Evolutionary conservation across 2,113 vertebrate genomes (phyloP).

Genomic region (Passerina amoena): DNA sequence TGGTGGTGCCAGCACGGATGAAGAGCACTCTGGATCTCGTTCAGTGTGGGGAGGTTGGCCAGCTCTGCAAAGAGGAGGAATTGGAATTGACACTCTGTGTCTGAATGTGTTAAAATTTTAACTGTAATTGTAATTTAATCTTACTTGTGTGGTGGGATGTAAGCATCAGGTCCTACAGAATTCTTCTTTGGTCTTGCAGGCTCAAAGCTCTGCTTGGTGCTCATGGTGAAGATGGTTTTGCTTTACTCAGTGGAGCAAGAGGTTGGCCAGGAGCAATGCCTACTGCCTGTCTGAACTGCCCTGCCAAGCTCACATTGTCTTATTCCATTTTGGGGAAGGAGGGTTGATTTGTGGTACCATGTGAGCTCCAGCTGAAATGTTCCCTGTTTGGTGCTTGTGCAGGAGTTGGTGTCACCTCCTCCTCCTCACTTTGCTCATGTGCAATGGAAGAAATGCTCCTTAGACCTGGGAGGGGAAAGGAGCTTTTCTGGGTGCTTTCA

Average conservation of each 20-base stretch:
- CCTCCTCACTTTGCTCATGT: rapidly evolving
- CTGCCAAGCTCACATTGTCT: not conserved
- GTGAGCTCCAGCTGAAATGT: not conserved
- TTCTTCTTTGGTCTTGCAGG: not conserved
- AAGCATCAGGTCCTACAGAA: rapidly evolving
- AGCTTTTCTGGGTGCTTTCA: not conserved
- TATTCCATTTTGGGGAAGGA: not conserved
- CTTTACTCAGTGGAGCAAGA: not conserved
- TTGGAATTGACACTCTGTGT: not conserved
- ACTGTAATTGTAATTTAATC: not conserved
- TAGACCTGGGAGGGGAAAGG: not conserved
- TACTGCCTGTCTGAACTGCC: not conserved
- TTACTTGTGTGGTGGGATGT: not conserved
- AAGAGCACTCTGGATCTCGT: rapidly evolving
- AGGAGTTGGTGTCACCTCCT: not conserved
- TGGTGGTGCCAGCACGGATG: rapidly evolving
- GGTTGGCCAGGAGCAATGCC: not conserved
- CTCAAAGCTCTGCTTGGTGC: not conserved
- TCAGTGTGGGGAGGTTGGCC: not conserved
- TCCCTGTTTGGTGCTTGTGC: not conserved
- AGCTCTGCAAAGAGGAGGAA: not conserved
- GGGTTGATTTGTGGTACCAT: not conserved
- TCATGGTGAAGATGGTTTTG: not conserved
- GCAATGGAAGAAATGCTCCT: not conserved
- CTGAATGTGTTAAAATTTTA: not conserved